Conservation (phyloP, 2,113 vertebrate species). For the Sprattus sprattus region DNA sequence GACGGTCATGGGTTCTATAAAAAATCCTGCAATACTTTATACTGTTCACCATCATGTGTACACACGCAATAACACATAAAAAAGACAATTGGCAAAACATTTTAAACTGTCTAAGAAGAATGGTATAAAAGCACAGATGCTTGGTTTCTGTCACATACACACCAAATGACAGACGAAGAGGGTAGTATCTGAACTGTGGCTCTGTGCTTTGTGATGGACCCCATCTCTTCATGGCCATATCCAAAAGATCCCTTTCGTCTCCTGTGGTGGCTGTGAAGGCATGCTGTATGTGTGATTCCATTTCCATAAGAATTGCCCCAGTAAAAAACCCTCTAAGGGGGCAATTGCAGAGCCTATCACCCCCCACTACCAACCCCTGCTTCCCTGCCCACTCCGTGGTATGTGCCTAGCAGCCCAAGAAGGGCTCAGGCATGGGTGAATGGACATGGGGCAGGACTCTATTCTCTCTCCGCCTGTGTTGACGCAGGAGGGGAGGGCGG, state of each 20-base stretch:
- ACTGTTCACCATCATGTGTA: too few species aligned
- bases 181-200: background rate
- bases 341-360: conserved; percentile 1
- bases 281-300: background rate
- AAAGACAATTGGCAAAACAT: background rate
- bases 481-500: conserved; percentile 13
- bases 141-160: background rate
- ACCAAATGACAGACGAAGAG: background rate
- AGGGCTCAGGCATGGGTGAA: conserved; percentile 14
- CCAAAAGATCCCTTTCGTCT: background rate
- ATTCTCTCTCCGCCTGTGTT: background rate
- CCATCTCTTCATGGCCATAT: background rate
- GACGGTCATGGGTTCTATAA: too few species aligned
- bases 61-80: too few species aligned
- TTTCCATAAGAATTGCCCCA: background rate
- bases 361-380: background rate
- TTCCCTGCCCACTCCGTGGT: background rate
- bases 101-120: background rate
- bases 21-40: too few species aligned
- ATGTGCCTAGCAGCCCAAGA: background rate
- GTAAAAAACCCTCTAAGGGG: background rate
- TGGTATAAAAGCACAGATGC: background rate
- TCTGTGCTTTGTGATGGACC: background rate
- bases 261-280: conserved; percentile 7
- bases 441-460: conserved; percentile 12